Conservation (phyloP, 2,888 invertebrate genomes). For the Epinotia demarniana region DNA sequence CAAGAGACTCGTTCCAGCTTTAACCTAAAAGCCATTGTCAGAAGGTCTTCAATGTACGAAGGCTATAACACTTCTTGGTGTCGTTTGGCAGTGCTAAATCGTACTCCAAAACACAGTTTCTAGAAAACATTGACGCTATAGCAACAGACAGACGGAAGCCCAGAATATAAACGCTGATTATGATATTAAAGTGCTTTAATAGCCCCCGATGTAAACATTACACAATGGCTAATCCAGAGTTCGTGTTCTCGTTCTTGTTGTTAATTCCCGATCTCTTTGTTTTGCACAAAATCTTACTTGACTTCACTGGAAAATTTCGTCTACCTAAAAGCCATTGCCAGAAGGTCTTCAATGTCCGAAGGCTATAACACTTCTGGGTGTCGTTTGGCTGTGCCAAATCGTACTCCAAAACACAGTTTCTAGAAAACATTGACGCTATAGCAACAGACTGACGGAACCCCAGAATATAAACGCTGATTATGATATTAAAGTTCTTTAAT, state of each 20-base stretch:
- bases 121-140: slow-evolving; percentile 57
- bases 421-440: slow-evolving; percentile 57
- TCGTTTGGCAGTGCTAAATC: neutral
- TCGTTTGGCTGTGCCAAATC: neutral
- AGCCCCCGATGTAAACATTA: slow-evolving; percentile 22
- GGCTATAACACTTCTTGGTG: neutral
- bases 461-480: slow-evolving; percentile 32
- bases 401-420: slow-evolving; percentile 19
- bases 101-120: slow-evolving; percentile 19
- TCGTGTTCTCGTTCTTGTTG: neutral
- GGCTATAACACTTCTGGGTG: neutral
- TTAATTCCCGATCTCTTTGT: neutral
- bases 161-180: slow-evolving; percentile 32
- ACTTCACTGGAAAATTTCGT: no score
- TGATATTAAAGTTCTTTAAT: slow-evolving; percentile 20
- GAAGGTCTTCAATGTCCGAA: slow-evolving; percentile 1
- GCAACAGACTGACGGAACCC: slow-evolving; percentile 50
- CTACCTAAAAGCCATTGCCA: neutral
- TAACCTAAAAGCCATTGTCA: neutral
- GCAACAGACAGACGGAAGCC: slow-evolving; percentile 50
- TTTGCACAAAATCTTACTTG: neutral
- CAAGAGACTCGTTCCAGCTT: neutral
- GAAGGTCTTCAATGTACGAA: slow-evolving; percentile 1
- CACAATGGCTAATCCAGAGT: neutral
- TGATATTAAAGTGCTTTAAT: slow-evolving; percentile 20